Evolutionary conservation across 2,888 invertebrate genomes (phyloP), one percentile per base, ranked within the genome.

Genomic region (Mylabris sibirica): DNA sequence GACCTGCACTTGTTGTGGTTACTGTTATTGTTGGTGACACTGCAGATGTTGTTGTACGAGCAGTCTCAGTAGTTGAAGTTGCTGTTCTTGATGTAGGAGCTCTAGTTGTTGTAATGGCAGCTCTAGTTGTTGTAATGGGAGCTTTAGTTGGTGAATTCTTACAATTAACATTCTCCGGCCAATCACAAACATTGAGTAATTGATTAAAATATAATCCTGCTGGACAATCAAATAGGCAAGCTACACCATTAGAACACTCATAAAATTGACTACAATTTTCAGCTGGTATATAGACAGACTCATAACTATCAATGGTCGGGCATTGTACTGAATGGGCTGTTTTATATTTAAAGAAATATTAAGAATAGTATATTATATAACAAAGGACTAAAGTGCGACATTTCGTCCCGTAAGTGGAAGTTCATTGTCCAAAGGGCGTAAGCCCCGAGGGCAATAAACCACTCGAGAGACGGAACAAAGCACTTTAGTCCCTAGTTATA

Each of bases 261-360:
- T 73, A 76, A 62, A 73, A 76, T 67, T 75, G 74, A n/a, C 70
- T 69, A 60, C 75, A 76, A 49, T 75, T 73, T 35, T 49, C 20
- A 34, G 69, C 59, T 1, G 75, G 74, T 20, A 76, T 63, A 59
- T 74, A 75, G 0, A 74, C 68, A 3, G 75, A 64, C 0, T 64
- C 59, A 0, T 57, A 62, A 11, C 70, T 69, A 59, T 75, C 73
- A 1, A 72, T 68, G 3, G 68, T 49, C 14, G 75, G 73, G 63
- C 73, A 72, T 44, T 26, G 24, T n/a, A 12, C 22, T 26, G 57
- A 26, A n/a, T 22, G 11, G 5, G 22, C 53, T 53, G 8, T 20
- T 49, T 22, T 5, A 20, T 11, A 49, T 14, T 44, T 20, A 49
- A 49, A 49, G 1, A 5, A 8, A 22, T 20, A 20, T 49, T 9